phyloP scores from a whole-genome alignment of 2,797 vertebrate species.

The Pantherophis vulpinus region DNA sequence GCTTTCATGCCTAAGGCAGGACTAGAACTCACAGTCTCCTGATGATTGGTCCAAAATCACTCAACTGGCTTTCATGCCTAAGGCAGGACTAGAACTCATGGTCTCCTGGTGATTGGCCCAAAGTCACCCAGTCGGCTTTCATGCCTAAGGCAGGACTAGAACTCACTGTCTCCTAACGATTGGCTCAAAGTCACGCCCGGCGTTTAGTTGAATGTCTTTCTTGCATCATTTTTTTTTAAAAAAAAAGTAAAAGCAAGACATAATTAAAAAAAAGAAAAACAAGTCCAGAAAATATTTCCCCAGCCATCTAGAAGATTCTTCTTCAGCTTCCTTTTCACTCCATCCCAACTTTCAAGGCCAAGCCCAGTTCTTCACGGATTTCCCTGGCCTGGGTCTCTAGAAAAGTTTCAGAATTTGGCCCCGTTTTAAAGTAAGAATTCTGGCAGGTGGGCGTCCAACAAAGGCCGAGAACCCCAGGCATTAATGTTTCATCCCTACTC shows the following conservation, averaged over 20 bases:
- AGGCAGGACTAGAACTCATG: no score
- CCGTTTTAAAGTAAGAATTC: neutral
- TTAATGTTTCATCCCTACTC: neutral
- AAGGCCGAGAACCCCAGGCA: no score
- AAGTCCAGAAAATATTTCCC: neutral
- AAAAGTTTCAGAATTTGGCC: neutral
- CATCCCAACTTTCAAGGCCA: neutral
- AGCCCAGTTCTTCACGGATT: neutral
- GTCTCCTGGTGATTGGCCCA: no score
- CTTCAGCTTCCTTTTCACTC: neutral
- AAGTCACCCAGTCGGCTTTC: no score
- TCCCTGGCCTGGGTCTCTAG: neutral
- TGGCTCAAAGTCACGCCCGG: neutral
- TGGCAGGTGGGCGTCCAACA: neutral
- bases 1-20: no score
- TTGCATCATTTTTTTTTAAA: neutral
- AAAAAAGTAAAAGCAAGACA: neutral
- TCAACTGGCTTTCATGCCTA: no score
- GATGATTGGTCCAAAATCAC: no score
- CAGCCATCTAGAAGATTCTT: neutral
- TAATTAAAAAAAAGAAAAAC: neutral
- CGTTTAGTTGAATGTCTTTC: neutral
- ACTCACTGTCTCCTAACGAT: neutral
- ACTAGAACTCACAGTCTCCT: no score
- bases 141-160: no score